Evolutionary conservation across 1,140 invertebrate genomes (phyloP).

Genomic region (Acromyrmex echinatior): DNA sequence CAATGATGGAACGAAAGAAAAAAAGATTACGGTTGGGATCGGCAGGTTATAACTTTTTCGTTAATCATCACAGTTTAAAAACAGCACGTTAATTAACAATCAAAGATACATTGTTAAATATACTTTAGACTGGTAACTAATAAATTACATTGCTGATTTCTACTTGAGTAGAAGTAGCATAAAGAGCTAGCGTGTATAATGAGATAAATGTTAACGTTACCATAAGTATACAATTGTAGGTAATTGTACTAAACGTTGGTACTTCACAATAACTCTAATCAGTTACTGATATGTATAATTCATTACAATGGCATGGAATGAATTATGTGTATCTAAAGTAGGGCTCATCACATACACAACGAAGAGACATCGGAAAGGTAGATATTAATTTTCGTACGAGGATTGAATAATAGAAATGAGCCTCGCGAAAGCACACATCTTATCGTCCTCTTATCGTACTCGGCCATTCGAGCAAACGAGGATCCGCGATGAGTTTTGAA

Average conservation of each 20-base stretch:
- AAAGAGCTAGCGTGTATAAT: neutral
- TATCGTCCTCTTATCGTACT: conserved; percentile 55
- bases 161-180: neutral
- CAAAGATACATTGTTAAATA: neutral
- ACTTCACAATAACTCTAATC: conserved; percentile 13
- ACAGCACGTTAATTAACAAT: neutral
- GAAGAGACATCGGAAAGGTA: neutral
- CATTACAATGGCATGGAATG: neutral
- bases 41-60: neutral
- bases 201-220: neutral
- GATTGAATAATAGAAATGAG: conserved; percentile 30
- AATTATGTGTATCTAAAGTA: neutral
- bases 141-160: neutral
- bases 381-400: conserved; percentile 38
- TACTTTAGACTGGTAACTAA: neutral
- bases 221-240: neutral
- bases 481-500: conserved; percentile 68
- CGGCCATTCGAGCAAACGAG: conserved; percentile 57
- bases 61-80: conserved; percentile 1
- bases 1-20: neutral
- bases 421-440: conserved; percentile 41
- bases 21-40: conserved; percentile 22
- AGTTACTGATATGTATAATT: conserved; percentile 24
- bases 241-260: neutral
- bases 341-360: neutral